phyloP scores from a whole-genome alignment of 2,888 invertebrate species.

The Drosophila meridiana region DNA sequence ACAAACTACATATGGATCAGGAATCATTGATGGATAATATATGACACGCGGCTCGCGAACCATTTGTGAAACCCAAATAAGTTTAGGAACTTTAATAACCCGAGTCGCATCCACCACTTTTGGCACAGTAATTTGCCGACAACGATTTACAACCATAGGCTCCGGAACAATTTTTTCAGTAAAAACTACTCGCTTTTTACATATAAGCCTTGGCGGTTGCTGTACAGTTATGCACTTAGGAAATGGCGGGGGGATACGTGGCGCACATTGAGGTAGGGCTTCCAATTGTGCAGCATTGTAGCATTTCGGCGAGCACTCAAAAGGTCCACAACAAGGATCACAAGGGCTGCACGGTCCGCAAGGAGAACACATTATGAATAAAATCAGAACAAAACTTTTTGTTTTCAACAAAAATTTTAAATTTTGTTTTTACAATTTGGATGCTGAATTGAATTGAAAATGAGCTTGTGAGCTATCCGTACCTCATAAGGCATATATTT shows the following conservation, averaged over 20 bases:
- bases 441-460: too few relatives aligned
- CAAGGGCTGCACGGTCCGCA: constrained; percentile 29
- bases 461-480: too few relatives aligned
- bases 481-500: too few relatives aligned
- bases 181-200: constrained; percentile 62
- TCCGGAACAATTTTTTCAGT: constrained; percentile 81
- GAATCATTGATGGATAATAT: constrained; percentile 36
- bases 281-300: constrained; percentile 66
- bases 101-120: constrained; percentile 68
- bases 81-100: constrained; percentile 29
- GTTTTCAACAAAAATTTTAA: too few relatives aligned
- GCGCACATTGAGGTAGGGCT: constrained; percentile 81
- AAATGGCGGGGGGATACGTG: constrained; percentile 78
- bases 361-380: constrained; percentile 33
- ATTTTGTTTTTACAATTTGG: too few relatives aligned
- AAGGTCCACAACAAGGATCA: constrained; percentile 29
- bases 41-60: constrained; percentile 33
- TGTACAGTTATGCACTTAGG: constrained; percentile 33
- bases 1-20: constrained; percentile 34
- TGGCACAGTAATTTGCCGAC: constrained; percentile 80
- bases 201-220: constrained; percentile 29
- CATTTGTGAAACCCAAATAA: constrained; percentile 37
- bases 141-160: constrained; percentile 81
- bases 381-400: too few relatives aligned
- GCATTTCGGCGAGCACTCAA: constrained; percentile 28